A percentile compares a stretch with the other conserved stretches of the same genome.
phyloP scores from a whole-genome alignment of 2,113 vertebrate species.

The Zootoca vivipara region DNA sequence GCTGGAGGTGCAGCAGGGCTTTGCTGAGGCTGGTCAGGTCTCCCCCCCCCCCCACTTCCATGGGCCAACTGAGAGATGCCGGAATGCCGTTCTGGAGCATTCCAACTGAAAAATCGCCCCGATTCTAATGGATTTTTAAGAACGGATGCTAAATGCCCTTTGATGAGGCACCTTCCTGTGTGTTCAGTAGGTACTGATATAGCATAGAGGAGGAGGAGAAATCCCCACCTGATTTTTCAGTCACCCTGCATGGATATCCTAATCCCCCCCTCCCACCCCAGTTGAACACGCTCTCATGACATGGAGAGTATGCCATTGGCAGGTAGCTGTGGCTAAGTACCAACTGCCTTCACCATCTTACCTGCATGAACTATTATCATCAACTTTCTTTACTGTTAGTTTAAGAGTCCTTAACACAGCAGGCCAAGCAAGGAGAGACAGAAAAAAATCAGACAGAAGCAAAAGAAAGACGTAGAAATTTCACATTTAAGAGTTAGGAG shows the following conservation, averaged over 20 bases:
- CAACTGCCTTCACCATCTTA: constrained; percentile 76
- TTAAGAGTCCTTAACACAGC: constrained; percentile 85
- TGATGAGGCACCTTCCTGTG: background rate
- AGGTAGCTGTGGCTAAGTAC: constrained; percentile 56
- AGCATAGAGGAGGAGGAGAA: background rate
- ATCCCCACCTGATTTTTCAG: constrained; percentile 41
- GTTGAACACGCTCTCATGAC: constrained; percentile 50
- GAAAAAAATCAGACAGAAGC: constrained; percentile 69
- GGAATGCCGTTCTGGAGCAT: too few species aligned
- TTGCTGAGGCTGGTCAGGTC: too few species aligned
- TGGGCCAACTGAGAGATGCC: too few species aligned
- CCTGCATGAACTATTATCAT: constrained; percentile 88
- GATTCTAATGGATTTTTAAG: background rate
- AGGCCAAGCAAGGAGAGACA: constrained; percentile 80
- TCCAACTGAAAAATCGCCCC: background rate
- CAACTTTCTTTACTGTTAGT: constrained; percentile 89
- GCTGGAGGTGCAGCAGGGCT: too few species aligned
- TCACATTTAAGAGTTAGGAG: constrained; percentile 58
- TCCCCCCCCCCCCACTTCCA: too few species aligned
- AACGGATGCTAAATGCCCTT: background rate
- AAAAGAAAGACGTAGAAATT: constrained; percentile 68
- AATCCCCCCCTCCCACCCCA: constrained; percentile 20
- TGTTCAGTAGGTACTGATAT: background rate
- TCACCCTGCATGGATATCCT: constrained; percentile 38
- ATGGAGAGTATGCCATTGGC: constrained; percentile 51